These are phyloP conservation scores for Petrosia ficiformis DNA, from an alignment of 37 sponge, comb jelly and placozoan genomes.

Conservation along the genomic window DNA sequence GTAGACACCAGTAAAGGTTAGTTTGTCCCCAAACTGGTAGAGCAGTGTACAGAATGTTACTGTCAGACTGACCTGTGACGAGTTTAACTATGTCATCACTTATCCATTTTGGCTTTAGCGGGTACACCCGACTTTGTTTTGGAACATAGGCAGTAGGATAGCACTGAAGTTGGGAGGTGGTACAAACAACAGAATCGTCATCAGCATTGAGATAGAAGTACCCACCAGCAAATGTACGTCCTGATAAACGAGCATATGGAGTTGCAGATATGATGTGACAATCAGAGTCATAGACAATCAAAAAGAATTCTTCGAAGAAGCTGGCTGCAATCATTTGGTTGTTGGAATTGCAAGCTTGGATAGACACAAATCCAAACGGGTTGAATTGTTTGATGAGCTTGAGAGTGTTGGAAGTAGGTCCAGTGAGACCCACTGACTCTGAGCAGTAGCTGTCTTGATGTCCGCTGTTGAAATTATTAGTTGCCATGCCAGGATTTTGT, in stretches of 20 bases:
- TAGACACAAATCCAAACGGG: not conserved
- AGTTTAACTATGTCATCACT: not conserved
- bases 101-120: not conserved
- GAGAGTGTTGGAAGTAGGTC: not conserved
- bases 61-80: not conserved
- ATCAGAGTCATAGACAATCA: no score
- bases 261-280: no score
- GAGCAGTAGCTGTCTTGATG: constrained; percentile 10
- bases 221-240: no score
- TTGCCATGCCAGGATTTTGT: not conserved
- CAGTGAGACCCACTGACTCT: constrained; percentile 4
- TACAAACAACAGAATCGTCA: no score
- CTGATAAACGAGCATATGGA: no score
- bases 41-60: not conserved
- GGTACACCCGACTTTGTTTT: not conserved
- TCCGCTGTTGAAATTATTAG: not conserved
- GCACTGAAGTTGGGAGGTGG: no score
- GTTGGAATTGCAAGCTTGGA: not conserved
- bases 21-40: not conserved
- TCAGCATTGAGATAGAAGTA: no score
- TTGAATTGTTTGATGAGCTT: not conserved
- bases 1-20: constrained; percentile 1
- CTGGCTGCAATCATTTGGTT: constrained; percentile 8
- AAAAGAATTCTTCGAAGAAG: no score
- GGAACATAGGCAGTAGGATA: no score